Base-by-base conservation (phyloP, 1,140 invertebrate species). In the Harlomillsia oculata region DNA sequence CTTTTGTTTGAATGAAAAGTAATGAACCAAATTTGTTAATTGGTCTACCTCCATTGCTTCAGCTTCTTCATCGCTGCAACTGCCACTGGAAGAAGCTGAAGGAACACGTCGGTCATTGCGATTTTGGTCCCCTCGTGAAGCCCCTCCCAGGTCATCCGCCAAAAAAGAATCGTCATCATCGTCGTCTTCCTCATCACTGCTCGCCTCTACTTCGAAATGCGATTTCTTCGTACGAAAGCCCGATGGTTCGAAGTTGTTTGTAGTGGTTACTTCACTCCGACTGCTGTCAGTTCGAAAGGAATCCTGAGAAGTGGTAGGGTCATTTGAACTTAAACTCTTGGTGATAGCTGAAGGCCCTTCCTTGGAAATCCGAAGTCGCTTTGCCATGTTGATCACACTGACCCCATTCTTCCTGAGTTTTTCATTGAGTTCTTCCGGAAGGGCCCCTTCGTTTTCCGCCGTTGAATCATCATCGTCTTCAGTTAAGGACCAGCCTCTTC, bases 41-140 rank as follows among this genome's bases (percentile, higher is more conserved):
- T 65, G 60, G 34, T 65, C 63, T 23, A 65, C 56, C 36, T 65
- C 63, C 55, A 65, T 59, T 14, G 46, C 32, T 9, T 64, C 63
- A 29, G 26, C 36, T 21, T 65, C 63, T 37, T 65, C 63, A 41
- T 65, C 63, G 57, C 56, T 59, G 37, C 56, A 50, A 37, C 59
- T 57, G 21, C 51, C 37, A 13, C 48, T 48, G 36, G 50, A 55
- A 43, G 56, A 57, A 14, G 49, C 46, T 28, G 63, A 61, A 16
- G 63, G 63, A 30, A 62, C 63, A 21, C 63, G 56, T 14, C 56
- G 56, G 46, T 65, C 63, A 48, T 36, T 49, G 18, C 49, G 26
- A 39, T 39, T 18, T 18, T 26, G 18, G 13, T 51, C 45, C 28
- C 51, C 40, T 39, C 34, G 30, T 43, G 41, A 59, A 45, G n/a